A percentile compares a stretch with the other conserved stretches of the same genome.
phyloP scores from a whole-genome alignment of 2,888 invertebrate species.

The Pterostichus niger region DNA sequence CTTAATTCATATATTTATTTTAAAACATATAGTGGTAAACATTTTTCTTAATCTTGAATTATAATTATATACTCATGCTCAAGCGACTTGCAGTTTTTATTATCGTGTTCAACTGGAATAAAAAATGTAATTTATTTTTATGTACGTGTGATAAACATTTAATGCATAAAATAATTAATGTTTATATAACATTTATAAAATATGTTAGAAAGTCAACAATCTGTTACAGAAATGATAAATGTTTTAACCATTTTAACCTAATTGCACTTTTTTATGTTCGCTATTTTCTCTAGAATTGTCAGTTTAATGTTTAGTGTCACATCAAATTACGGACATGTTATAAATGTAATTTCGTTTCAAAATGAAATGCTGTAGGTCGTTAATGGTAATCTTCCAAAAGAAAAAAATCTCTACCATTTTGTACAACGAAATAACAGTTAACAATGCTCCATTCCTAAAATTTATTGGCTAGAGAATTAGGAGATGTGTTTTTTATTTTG shows the following conservation, averaged over 20 bases:
- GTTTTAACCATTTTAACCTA: slow-evolving; percentile 15
- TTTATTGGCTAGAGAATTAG: slow-evolving; percentile 11
- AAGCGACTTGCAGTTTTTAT: background rate
- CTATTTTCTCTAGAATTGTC: background rate
- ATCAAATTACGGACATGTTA: slow-evolving; percentile 23
- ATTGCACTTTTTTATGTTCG: slow-evolving; percentile 22
- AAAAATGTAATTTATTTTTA: too few relatives aligned
- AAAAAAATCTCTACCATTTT: slow-evolving; percentile 36
- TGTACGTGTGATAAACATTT: too few relatives aligned
- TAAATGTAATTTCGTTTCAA: slow-evolving; percentile 46
- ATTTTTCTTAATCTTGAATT: too few relatives aligned
- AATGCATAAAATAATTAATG: background rate
- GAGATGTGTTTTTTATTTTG: slow-evolving; percentile 1
- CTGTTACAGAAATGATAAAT: background rate
- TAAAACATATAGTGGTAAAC: too few relatives aligned
- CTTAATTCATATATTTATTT: too few relatives aligned
- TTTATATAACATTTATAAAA: slow-evolving; percentile 15
- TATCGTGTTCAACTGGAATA: background rate
- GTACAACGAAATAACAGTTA: slow-evolving; percentile 19
- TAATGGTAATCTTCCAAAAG: slow-evolving; percentile 18
- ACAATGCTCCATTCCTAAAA: background rate
- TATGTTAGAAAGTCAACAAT: slow-evolving; percentile 10
- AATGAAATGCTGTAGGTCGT: slow-evolving; percentile 3
- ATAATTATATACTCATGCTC: too few relatives aligned
- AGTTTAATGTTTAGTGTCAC: slow-evolving; percentile 20